Evolutionary conservation across 2,797 vertebrate species (phyloP), one percentile per base, ranked within the genome.

Genomic region (Acridotheres tristis): DNA sequence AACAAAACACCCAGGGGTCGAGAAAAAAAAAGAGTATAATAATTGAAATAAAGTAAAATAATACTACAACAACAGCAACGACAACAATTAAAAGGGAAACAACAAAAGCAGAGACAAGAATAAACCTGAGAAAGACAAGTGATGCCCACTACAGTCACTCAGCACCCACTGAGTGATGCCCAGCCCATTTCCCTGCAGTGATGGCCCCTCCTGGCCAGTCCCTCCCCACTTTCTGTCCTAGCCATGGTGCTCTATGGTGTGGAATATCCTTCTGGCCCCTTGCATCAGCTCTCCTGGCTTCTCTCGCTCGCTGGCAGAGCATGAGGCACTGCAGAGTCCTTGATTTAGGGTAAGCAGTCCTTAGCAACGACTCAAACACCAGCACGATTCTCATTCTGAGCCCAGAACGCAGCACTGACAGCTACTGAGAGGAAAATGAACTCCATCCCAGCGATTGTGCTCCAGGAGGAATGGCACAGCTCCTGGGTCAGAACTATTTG

Each of bases 401-500:
- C 59, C 72, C 79, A 30, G 69, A 83, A 4, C 63, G n/a, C 72
- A 22, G 65, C 58, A 13, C 72, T 58, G 51, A 19, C 8, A 71
- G 43, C 32, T 16, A 3, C 65, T 45, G 79, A 30, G 79, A 22
- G 13, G 65, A 45, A 34, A 45, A 40, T 58, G 7, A 16, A 30
- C 72, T 34, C 43, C 16, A 51, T 40, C 65, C 20, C 51, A 34
- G 29, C 22, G 62, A 0, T 38, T 48, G 34, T 71, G 42, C 66
- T 71, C 36, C 7, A 57, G 90, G 38, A 85, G 54, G 34, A 20
- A 27, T 12, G 27, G 30, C 67, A 53, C 63, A 29, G 11, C 1
- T 1, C 6, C 42, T 29, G 21, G 9, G 16, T 40, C 58, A 40
- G 42, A 12, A 2, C 20, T 32, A 0, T 43, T 20, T 3, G 2